Evolutionary conservation across 2,113 vertebrate genomes (phyloP).

Genomic region (Upupa epops): DNA sequence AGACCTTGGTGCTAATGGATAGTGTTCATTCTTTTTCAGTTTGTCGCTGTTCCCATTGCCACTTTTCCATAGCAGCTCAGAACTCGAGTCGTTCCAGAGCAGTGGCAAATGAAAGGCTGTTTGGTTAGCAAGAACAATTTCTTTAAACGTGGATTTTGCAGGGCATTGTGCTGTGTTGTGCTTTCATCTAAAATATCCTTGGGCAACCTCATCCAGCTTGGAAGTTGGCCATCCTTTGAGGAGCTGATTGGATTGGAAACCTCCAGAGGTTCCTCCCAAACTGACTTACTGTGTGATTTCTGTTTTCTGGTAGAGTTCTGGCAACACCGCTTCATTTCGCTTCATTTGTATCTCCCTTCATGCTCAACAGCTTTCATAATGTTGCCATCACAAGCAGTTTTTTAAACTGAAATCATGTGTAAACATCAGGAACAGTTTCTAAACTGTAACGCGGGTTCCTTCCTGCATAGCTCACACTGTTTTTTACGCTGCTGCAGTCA

Average conservation of each 20-base stretch:
- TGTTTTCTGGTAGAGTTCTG: conserved; percentile 16
- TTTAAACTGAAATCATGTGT: conserved; percentile 32
- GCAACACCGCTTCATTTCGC: conserved; percentile 5
- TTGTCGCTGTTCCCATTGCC: neutral
- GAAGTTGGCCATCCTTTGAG: conserved; percentile 8
- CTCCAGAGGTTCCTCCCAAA: neutral
- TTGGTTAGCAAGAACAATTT: neutral
- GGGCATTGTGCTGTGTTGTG: neutral
- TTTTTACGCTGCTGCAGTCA: neutral
- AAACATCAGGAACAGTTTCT: conserved; percentile 42
- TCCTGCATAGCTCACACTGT: neutral
- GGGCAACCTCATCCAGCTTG: neutral
- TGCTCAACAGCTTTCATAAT: conserved; percentile 37
- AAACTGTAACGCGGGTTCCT: neutral
- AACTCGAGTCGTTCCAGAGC: neutral
- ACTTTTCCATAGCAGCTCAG: neutral
- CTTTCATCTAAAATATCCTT: neutral
- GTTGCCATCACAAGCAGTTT: conserved; percentile 36
- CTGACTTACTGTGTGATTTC: neutral
- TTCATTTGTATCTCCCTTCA: neutral
- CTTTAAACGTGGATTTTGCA: neutral
- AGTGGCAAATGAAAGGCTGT: neutral
- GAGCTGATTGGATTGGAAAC: neutral
- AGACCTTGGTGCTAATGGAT: neutral
- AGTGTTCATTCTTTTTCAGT: neutral